phyloP scores from a whole-genome alignment of 2,797 vertebrate species.

The Lepus oiostolus region DNA sequence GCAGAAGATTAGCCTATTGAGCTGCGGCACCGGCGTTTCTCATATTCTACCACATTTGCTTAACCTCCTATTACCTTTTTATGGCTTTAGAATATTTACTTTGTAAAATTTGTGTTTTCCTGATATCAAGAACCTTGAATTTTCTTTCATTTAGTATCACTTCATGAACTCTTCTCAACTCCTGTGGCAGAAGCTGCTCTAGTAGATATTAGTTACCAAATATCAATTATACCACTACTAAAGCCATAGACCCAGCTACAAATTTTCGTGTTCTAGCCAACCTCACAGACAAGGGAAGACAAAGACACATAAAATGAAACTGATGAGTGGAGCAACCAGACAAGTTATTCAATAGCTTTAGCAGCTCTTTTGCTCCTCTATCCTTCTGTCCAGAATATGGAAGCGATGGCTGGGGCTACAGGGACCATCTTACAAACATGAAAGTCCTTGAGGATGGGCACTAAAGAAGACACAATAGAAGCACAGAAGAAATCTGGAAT shows the following conservation, averaged over 20 bases:
- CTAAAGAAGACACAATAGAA: background rate
- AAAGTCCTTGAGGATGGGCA: background rate
- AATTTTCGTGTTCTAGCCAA: background rate
- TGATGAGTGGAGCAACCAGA: background rate
- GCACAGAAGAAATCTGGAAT: background rate
- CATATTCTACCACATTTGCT: background rate
- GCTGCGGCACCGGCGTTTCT: background rate
- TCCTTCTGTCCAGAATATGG: background rate
- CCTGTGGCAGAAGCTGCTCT: background rate
- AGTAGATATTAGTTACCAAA: background rate
- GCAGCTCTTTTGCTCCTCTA: background rate
- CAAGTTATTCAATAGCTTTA: background rate
- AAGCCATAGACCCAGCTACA: background rate
- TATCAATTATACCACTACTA: background rate
- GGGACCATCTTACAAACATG: background rate
- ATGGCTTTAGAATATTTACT: background rate
- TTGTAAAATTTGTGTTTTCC: slow-evolving; percentile 39
- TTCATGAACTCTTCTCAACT: background rate
- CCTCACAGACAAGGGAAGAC: background rate
- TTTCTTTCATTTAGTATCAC: background rate
- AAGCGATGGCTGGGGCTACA: background rate
- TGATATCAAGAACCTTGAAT: background rate
- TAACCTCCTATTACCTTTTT: background rate
- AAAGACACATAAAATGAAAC: background rate
- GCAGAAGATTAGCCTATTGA: too few species aligned